Conservation (phyloP, 2,113 vertebrate genomes). For the Notarius quadriscutis region DNA sequence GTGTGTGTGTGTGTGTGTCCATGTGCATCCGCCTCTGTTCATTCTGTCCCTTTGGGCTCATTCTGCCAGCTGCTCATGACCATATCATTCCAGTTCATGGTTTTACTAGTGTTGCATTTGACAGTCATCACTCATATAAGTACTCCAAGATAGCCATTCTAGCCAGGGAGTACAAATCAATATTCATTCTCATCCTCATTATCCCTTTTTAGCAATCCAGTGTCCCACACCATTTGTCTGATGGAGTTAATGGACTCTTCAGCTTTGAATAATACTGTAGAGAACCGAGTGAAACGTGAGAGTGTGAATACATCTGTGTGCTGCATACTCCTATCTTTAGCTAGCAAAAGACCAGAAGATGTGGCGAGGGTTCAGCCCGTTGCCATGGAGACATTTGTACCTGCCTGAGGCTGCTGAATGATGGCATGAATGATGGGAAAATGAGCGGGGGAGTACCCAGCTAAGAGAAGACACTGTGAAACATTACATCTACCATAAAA, state of each 20-base stretch:
- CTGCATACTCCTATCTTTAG: conserved; percentile 68
- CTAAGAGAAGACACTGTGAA: background rate
- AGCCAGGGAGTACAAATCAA: background rate
- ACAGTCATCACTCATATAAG: background rate
- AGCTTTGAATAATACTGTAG: background rate
- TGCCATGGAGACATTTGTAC: conserved; percentile 68
- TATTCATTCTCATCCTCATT: background rate
- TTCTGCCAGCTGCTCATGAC: conserved; percentile 20
- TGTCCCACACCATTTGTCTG: background rate
- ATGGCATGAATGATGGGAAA: conserved; percentile 49
- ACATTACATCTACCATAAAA: background rate
- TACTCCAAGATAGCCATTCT: background rate
- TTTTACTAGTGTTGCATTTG: conserved; percentile 11
- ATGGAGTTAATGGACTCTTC: background rate
- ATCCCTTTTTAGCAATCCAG: background rate
- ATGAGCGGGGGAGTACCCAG: conserved; percentile 38
- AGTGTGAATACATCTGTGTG: conserved; percentile 13
- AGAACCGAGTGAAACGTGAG: conserved; percentile 17
- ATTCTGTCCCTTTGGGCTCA: conserved; percentile 50
- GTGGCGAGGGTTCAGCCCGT: conserved; percentile 61
- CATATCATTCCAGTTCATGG: background rate
- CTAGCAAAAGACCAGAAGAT: conserved; percentile 54
- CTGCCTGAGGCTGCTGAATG: conserved; percentile 50
- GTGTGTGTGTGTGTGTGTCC: background rate
- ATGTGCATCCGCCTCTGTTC: conserved; percentile 32